Evolutionary conservation across 2,888 invertebrate genomes (phyloP).

Genomic region (Rhamnusium bicolor): DNA sequence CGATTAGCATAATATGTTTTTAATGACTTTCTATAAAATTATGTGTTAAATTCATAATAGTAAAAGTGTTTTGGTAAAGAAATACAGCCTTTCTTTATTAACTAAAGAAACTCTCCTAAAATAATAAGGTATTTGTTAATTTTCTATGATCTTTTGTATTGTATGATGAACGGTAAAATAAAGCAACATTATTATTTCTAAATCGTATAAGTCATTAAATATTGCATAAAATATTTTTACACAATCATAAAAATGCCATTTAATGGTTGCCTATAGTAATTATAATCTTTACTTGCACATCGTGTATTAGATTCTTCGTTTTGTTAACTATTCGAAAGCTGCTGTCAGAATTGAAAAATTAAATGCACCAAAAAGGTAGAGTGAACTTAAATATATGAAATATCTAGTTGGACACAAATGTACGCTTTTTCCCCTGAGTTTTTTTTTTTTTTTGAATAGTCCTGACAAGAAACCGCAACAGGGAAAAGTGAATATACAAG

Average conservation of each 20-base stretch:
- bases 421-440: too few relatives aligned
- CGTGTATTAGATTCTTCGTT: background rate
- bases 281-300: background rate
- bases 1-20: background rate
- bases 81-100: background rate
- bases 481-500: too few relatives aligned
- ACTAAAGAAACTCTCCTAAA: background rate
- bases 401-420: too few relatives aligned
- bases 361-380: background rate
- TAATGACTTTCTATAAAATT: background rate
- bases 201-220: constrained; percentile 11
- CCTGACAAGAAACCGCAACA: too few relatives aligned
- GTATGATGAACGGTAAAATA: background rate
- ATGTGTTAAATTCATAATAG: background rate
- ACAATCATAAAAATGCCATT: constrained; percentile 13
- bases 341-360: background rate
- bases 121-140: constrained; percentile 18
- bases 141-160: constrained; percentile 4
- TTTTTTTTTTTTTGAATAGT: too few relatives aligned
- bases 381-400: background rate
- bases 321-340: background rate
- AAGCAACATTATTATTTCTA: constrained; percentile 18
- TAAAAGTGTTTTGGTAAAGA: background rate
- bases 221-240: constrained; percentile 27
- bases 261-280: background rate